These are phyloP conservation scores for Lasioglossum villosulum DNA, from an alignment of 2,888 invertebrate genomes.

Conservation along the genomic window DNA sequence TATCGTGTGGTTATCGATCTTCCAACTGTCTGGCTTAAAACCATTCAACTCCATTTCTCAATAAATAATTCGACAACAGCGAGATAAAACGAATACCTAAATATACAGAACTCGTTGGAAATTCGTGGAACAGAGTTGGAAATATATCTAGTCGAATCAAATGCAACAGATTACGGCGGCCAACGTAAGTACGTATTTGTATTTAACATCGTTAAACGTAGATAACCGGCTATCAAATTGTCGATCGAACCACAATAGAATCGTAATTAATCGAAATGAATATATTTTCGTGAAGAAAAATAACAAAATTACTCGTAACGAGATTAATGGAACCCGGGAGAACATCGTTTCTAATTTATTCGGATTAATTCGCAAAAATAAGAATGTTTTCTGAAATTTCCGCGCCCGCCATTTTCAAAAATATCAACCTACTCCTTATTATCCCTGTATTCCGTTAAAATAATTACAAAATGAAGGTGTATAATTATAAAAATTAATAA, in stretches of 20 bases:
- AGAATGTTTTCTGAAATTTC: constrained; percentile 63
- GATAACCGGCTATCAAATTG: constrained; percentile 26
- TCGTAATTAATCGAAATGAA: too few relatives aligned
- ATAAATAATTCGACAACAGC: neutral
- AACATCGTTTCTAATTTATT: neutral
- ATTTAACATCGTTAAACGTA: constrained; percentile 11
- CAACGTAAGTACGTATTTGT: neutral
- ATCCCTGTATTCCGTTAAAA: neutral
- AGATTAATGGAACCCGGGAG: neutral
- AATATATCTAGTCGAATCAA: neutral
- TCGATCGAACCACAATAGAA: constrained; percentile 9
- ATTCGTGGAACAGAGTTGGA: neutral
- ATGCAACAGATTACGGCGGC: constrained; percentile 44
- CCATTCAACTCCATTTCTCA: constrained; percentile 16
- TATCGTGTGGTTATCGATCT: constrained; percentile 39
- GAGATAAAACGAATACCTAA: neutral
- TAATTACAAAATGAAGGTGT: neutral
- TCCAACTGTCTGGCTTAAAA: constrained; percentile 21
- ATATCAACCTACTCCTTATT: constrained; percentile 41
- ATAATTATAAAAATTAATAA: neutral
- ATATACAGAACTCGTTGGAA: neutral
- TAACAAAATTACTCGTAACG: neutral
- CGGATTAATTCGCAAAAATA: constrained; percentile 30
- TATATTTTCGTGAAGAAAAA: neutral
- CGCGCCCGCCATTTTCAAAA: constrained; percentile 83